phyloP scores from a whole-genome alignment of 2,888 invertebrate species.

The Polyommatus icarus region DNA sequence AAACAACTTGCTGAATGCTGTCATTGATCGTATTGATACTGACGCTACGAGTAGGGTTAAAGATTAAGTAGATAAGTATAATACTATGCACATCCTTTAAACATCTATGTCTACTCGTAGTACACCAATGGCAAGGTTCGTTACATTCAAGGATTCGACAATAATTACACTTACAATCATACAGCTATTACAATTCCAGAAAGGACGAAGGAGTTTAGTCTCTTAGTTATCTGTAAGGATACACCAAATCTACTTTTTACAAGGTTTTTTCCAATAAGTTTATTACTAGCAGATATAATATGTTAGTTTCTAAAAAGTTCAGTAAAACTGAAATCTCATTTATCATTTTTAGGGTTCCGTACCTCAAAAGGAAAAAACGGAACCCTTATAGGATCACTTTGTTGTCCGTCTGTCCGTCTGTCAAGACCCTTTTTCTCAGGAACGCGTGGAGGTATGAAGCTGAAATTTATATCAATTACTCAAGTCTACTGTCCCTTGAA shows the following conservation, averaged over 20 bases:
- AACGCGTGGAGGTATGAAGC: no score
- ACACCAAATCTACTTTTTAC: background rate
- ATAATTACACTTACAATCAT: background rate
- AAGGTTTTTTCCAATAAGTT: background rate
- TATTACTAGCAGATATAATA: background rate
- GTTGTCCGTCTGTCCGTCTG: no score
- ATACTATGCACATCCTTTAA: background rate
- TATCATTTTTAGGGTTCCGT: no score
- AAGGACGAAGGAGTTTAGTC: slow-evolving; percentile 17
- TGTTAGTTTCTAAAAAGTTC: background rate
- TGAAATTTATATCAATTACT: no score
- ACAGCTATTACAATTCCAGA: slow-evolving; percentile 7
- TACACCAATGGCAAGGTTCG: background rate
- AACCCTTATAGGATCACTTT: no score
- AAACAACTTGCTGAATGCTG: background rate
- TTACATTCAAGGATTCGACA: background rate
- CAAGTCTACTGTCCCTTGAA: no score
- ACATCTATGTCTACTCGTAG: background rate
- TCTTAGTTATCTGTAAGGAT: background rate
- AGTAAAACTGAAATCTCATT: background rate
- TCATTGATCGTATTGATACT: background rate
- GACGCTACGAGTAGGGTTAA: no score
- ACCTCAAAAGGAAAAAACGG: no score
- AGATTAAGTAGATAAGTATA: no score
- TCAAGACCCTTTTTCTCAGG: no score